Base-by-base conservation (phyloP, 1,140 invertebrate species). In the Lucilia sericata region DNA sequence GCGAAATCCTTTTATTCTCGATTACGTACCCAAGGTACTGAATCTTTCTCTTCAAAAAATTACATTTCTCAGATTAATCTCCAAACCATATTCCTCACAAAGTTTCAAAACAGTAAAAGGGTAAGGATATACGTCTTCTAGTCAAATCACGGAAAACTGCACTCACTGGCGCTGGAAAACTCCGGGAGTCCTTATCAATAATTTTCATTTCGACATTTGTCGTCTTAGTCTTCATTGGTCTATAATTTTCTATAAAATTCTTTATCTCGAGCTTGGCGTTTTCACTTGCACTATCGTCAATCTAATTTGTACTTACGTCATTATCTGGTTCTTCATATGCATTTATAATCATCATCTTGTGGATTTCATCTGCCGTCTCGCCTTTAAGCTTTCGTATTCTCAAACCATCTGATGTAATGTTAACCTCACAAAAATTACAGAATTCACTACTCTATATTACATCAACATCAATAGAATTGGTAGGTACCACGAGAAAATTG, bases 1-100 rank as follows among this genome's bases (percentile, higher is more conserved):
- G 89, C 55, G 81, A 84, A 17, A 91, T 84, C 65, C 82, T 70
- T 42, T 88, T 87, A 83, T 87, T 84, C 10, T 86, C 86, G 0
- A 89, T 85, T 1, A 86, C 84, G 36, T 36, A 36, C 3, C 36
- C 36, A 8, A 36, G 36, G 8, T 4, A 36, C 8, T 36, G 36
- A 36, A 36, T 85, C 8, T 8, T 36, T 8, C 8, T 36, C 36
- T 36, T 36, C 36, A 36, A 36, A 8, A 36, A 36, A 36, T 36
- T 36, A 8, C 36, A 36, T 36, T 36, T 36, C 36, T 36, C 47
- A 17, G 75, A 25, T 51, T 51, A 17, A 25, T 83, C 21, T 3
- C 0, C 17, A 14, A 25, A n/a, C n/a, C n/a, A n/a, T n/a, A n/a
- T n/a, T n/a, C n/a, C n/a, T n/a, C n/a, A n/a, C n/a, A n/a, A n/a